Conservation (phyloP, 2,888 invertebrate species). For the Antitype chi region DNA sequence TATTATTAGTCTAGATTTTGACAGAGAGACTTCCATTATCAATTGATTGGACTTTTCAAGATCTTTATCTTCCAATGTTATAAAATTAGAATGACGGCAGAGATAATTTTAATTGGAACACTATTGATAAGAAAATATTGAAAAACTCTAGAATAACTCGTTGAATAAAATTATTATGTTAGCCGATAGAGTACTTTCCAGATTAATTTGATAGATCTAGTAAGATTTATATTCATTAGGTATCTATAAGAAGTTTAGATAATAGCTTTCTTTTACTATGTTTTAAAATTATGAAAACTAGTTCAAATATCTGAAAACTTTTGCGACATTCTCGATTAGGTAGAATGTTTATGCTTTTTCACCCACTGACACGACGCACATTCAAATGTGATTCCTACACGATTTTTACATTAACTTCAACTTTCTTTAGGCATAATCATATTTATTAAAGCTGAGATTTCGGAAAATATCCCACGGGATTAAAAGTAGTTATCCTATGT, state of each 20-base stretch:
- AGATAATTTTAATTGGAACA: conserved; percentile 33
- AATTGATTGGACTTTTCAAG: conserved; percentile 40
- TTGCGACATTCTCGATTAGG: conserved; percentile 9
- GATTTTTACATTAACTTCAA: conserved; percentile 4
- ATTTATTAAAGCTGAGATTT: not conserved
- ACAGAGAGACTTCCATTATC: conserved; percentile 36
- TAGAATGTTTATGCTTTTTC: not conserved
- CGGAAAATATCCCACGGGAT: too few species aligned
- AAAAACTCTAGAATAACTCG: conserved; percentile 9
- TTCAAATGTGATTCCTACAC: not conserved
- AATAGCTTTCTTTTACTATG: not conserved
- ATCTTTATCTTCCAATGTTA: conserved; percentile 33
- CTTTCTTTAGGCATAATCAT: not conserved
- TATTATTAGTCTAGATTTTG: conserved; percentile 37
- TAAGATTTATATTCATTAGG: not conserved
- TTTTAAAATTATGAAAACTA: not conserved
- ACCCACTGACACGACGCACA: not conserved
- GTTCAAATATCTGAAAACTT: not conserved
- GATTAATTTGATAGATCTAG: not conserved
- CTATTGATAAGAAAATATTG: conserved; percentile 1
- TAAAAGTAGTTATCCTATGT: too few species aligned
- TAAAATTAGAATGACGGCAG: conserved; percentile 6
- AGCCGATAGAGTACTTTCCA: conserved; percentile 4
- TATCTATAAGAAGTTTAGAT: not conserved
- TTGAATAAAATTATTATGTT: not conserved